phyloP scores from a whole-genome alignment of 2,113 vertebrate genomes.

The Pantherophis guttatus region DNA sequence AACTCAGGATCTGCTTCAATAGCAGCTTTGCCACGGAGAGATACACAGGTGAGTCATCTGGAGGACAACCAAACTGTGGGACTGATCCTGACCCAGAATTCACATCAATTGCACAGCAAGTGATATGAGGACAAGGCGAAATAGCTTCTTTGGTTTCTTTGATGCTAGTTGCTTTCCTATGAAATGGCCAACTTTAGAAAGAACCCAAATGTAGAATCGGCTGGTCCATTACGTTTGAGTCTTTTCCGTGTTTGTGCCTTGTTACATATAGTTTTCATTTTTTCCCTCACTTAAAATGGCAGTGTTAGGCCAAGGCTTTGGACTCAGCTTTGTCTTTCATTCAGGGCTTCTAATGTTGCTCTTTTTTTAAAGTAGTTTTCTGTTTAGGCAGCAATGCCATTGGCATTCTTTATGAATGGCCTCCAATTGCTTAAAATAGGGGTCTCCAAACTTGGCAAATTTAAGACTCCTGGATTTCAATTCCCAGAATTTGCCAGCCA shows the following conservation, averaged over 20 bases:
- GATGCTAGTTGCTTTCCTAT: background rate
- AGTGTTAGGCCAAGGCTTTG: background rate
- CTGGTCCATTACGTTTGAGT: background rate
- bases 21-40: slow-evolving; percentile 48
- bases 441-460: background rate
- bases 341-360: background rate
- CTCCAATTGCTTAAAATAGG: background rate
- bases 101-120: background rate
- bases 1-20: slow-evolving; percentile 63
- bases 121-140: background rate
- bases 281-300: background rate
- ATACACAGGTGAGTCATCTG: slow-evolving; percentile 40
- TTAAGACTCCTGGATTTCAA: no score
- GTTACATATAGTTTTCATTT: background rate
- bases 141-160: background rate
- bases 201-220: background rate
- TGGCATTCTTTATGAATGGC: background rate
- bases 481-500: no score
- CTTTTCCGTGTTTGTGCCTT: background rate
- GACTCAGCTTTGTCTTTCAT: background rate
- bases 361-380: background rate
- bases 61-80: background rate
- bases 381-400: background rate
- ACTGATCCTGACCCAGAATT: background rate
- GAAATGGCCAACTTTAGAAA: background rate